Evolutionary conservation across 2,888 invertebrate genomes (phyloP).

Genomic region (Reticulitermes lucifugus): DNA sequence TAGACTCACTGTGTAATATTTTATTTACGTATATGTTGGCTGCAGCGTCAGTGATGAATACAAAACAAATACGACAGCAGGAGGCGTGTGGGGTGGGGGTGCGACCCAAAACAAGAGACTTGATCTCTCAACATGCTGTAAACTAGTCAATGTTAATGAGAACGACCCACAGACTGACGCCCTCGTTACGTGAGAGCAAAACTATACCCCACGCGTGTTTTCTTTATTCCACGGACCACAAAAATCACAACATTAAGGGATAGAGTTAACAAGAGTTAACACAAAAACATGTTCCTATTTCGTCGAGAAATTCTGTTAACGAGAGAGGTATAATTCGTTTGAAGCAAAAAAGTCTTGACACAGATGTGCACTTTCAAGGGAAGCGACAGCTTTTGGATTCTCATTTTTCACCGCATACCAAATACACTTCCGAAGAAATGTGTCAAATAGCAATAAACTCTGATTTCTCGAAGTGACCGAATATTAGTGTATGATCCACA

Average conservation of each 20-base stretch:
- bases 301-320: background rate
- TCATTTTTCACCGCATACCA: too few relatives aligned
- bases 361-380: background rate
- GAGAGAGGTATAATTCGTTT: background rate
- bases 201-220: background rate
- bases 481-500: too few relatives aligned
- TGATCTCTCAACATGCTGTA: slow-evolving; percentile 19
- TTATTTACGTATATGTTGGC: background rate
- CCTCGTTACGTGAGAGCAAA: background rate
- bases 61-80: background rate
- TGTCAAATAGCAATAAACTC: too few relatives aligned
- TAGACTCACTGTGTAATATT: background rate
- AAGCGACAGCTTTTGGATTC: background rate
- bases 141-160: background rate
- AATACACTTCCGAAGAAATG: too few relatives aligned
- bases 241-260: slow-evolving; percentile 17
- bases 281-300: background rate
- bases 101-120: background rate
- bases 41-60: background rate
- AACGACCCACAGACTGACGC: background rate
- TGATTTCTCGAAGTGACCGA: too few relatives aligned
- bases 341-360: background rate
- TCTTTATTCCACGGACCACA: background rate
- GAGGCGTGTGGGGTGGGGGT: too few relatives aligned
- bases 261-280: background rate